Base-by-base conservation (phyloP, 1,140 invertebrate species). In the Drosophila prosaltans region DNA sequence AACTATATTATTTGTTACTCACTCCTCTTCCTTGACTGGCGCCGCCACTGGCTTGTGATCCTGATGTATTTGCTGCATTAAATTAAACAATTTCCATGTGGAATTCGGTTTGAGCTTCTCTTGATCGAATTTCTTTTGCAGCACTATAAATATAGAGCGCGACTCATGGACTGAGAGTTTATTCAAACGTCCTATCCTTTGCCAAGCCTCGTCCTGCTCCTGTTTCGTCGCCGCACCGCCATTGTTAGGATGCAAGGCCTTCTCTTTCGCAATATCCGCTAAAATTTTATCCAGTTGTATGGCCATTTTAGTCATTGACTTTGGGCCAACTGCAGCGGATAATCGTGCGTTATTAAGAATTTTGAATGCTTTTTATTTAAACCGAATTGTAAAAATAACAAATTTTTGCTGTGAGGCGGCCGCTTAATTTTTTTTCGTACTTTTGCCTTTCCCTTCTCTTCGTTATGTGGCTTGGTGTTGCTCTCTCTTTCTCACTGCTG, bases 111-210 rank as follows among this genome's bases (percentile, higher is more conserved):
- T 92, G 0, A 80, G 24, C 36, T 89, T 91, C 60, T 92, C 91
- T 66, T 91, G 83, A 9, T 92, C 86, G 32, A 91, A 92, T 77
- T 92, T 92, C 59, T 92, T 92, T 36, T 90, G 91, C 16, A 92
- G 72, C 40, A 92, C 91, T 16, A 90, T 92, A 11, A 92, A 92
- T 61, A 92, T 92, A 7, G 91, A 92, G 24, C 91, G 90, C 16
- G 86, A 85, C 62, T 92, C 91, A 51, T 91, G 91, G 41, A 91
- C 86, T 41, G 91, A 90, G 4, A 92, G 69, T 68, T 91, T 92
- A 63, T 92, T 92, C 6, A 91, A 83, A 11, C 83, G 83, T 0
- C 91, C 91, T 16, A 92, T 86, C 57, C 91, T 77, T 28, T 75
- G 65, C 91, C 91, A 92, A 8, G 91, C 91, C 10, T 92, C 91